Conservation (phyloP, 1,140 invertebrate species). For the Drosophila trapezifrons region DNA sequence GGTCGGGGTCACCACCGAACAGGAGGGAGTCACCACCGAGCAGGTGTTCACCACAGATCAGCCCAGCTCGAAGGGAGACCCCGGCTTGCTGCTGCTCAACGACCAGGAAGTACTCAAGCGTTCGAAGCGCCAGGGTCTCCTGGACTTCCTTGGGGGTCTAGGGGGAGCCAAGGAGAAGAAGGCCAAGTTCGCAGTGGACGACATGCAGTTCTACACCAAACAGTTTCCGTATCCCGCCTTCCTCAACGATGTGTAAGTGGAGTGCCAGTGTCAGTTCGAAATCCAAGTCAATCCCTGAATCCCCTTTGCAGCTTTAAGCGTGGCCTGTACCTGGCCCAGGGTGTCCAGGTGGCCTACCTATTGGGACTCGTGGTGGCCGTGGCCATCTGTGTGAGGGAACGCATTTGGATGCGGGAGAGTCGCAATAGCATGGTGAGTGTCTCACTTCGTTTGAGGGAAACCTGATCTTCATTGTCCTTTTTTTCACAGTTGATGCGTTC, state of each 20-base stretch:
- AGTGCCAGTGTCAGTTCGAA: not conserved
- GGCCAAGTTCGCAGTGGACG: slow-evolving; percentile 61
- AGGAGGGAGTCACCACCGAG: not conserved
- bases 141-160: slow-evolving; percentile 60
- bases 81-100: slow-evolving; percentile 27
- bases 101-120: slow-evolving; percentile 6
- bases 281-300: not conserved
- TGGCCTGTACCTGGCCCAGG: slow-evolving; percentile 87
- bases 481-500: slow-evolving; percentile 87
- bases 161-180: slow-evolving; percentile 24
- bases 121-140: slow-evolving; percentile 63
- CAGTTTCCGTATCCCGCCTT: slow-evolving; percentile 89
- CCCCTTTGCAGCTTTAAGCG: slow-evolving; percentile 86
- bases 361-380: slow-evolving; percentile 87
- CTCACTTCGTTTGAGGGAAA: not conserved
- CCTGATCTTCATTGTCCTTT: too few species aligned
- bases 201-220: slow-evolving; percentile 87
- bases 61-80: not conserved
- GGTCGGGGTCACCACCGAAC: not conserved
- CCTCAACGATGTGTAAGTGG: slow-evolving; percentile 86
- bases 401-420: slow-evolving; percentile 88
- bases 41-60: not conserved
- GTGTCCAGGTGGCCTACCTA: slow-evolving; percentile 87
- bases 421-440: slow-evolving; percentile 87
- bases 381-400: slow-evolving; percentile 86